Evolutionary conservation across 2,797 vertebrate species (phyloP), one percentile per base, ranked within the genome.

Genomic region (Prunella strophiata): DNA sequence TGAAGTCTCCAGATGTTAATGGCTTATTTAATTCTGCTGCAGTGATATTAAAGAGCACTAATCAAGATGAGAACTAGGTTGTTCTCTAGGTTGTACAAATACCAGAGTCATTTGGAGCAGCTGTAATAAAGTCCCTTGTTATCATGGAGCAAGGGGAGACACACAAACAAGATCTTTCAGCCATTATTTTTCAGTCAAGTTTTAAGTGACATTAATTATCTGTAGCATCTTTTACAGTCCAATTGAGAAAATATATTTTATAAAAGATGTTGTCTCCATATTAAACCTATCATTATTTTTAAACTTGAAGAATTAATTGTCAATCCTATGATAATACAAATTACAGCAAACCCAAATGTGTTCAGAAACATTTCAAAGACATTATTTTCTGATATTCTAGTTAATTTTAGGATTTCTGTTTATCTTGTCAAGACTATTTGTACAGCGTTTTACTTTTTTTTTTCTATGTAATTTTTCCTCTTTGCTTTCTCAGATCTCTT

Each of bases 381-480:
- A 52, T 32, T 55, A n/a, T 62, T 58, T 62, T 51, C n/a, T 81
- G 55, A 50, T 70, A 54, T 36, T 70, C 25, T 27, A 61, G 21
- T 78, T 89, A 89, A 59, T 94, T 84, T 95, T 85, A 88, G 94
- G 70, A 51, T 84, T 68, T 23, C 18, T 40, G 2, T 87, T 95
- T 91, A 77, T 77, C 66, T 79, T 84, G 15, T 40, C 67, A 84
- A 57, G 77, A 66, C 65, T 93, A 36, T 45, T 91, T 94, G 58
- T 93, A 75, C 4, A 36, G 14, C 16, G 8, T 66, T 52, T 57
- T 57, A 48, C 43, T 85, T 94, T 95, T 92, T 47, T 32, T 32
- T 66, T 68, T 30, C 10, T 78, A 10, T 15, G 25, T 85, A 15
- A 62, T 83, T 80, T 88, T 83, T 11, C 9, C 13, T 68, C 68